Evolutionary conservation across 2,888 invertebrate species (phyloP).

Genomic region (Hirtodrosophila trivittata): DNA sequence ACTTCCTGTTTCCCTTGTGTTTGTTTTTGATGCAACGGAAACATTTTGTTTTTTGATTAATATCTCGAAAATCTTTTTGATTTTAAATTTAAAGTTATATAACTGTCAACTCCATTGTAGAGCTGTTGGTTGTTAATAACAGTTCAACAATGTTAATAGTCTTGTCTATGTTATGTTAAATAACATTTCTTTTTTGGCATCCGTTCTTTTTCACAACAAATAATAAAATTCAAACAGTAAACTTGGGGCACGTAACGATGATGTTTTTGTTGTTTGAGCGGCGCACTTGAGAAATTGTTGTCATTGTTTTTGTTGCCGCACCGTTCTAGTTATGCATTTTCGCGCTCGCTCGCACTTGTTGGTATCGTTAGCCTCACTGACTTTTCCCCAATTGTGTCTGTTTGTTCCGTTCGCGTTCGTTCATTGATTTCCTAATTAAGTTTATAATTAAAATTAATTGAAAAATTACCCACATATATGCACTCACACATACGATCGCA

Average conservation of each 20-base stretch:
- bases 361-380: conserved; percentile 34
- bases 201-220: conserved; percentile 27
- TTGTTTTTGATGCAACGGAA: too few species aligned
- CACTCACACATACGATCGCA: conserved; percentile 16
- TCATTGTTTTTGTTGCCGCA: conserved; percentile 69
- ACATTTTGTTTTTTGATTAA: too few species aligned
- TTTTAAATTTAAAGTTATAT: too few species aligned
- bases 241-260: conserved; percentile 31
- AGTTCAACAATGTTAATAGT: neutral
- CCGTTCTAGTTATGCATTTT: conserved; percentile 46
- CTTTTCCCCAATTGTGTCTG: conserved; percentile 77
- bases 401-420: conserved; percentile 72
- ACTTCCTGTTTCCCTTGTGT: too few species aligned
- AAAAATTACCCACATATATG: conserved; percentile 80
- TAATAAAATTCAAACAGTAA: conserved; percentile 45
- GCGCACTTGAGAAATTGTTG: conserved; percentile 61
- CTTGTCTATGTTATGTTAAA: conserved; percentile 24
- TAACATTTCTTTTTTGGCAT: conserved; percentile 26
- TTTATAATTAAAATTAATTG: conserved; percentile 84
- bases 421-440: conserved; percentile 84
- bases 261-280: conserved; percentile 48
- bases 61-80: too few species aligned
- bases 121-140: neutral
- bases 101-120: too few species aligned
- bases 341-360: conserved; percentile 61